Evolutionary conservation across 2,888 invertebrate species (phyloP).

Genomic region (Tipula vernalis): DNA sequence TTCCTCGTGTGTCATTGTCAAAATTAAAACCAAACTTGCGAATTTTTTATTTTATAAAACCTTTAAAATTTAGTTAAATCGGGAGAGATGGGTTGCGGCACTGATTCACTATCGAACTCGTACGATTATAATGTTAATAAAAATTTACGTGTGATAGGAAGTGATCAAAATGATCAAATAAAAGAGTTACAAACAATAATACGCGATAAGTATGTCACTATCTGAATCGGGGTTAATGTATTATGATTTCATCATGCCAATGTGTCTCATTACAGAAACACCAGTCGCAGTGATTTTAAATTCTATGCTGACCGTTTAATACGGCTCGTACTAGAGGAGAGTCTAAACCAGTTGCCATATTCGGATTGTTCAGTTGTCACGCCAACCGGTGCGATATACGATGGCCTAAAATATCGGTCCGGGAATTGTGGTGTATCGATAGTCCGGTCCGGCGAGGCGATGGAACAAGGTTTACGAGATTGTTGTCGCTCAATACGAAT

Average conservation of each 20-base stretch:
- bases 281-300: constrained; percentile 89
- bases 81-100: constrained; percentile 14
- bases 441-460: constrained; percentile 88
- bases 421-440: constrained; percentile 99
- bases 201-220: constrained; percentile 61
- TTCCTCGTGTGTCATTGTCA: background rate
- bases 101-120: background rate
- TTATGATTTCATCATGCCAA: constrained; percentile 22
- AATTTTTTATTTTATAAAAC: background rate
- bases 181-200: constrained; percentile 72
- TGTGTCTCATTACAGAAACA: constrained; percentile 52
- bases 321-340: constrained; percentile 94
- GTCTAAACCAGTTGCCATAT: constrained; percentile 92
- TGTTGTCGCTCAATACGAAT: constrained; percentile 97
- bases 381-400: constrained; percentile 75
- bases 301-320: constrained; percentile 97
- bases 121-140: constrained; percentile 25
- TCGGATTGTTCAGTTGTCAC: constrained; percentile 82
- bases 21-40: background rate
- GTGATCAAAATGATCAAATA: constrained; percentile 28
- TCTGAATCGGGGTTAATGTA: background rate
- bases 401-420: constrained; percentile 88
- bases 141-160: constrained; percentile 30
- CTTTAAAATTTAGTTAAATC: background rate
- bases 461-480: constrained; percentile 89